Conservation (phyloP, 2,797 vertebrate species). For the Eremophila alpestris region DNA sequence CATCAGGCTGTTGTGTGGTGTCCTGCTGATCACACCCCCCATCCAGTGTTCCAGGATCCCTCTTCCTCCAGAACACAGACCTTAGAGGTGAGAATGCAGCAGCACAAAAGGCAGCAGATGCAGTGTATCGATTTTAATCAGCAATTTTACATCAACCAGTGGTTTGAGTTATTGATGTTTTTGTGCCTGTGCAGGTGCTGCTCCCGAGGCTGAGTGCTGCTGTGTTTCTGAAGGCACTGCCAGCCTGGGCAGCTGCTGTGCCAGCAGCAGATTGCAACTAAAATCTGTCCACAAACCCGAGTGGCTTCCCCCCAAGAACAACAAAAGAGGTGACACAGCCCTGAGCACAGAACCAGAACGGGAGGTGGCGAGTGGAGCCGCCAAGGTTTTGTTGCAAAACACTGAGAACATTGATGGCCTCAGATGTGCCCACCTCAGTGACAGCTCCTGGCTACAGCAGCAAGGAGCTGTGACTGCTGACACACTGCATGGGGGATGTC, state of each 20-base stretch:
- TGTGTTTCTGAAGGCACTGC: background rate
- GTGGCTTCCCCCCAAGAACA: background rate
- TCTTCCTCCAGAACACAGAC: background rate
- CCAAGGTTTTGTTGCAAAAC: background rate
- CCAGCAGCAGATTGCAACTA: background rate
- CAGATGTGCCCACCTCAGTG: fast-evolving
- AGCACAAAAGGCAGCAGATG: background rate
- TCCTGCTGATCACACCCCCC: background rate
- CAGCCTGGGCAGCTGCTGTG: background rate
- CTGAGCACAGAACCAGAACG: background rate
- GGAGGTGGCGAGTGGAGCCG: fast-evolving
- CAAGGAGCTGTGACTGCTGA: background rate
- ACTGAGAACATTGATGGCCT: fast-evolving
- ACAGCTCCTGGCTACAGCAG: background rate
- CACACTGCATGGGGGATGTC: background rate
- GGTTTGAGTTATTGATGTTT: background rate
- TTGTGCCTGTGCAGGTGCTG: background rate
- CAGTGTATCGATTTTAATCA: background rate
- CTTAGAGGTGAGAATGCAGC: background rate
- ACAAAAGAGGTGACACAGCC: background rate
- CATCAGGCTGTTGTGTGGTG: background rate
- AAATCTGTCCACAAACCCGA: background rate
- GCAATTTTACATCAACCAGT: background rate
- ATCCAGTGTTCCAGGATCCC: too few species aligned
- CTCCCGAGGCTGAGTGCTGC: background rate